A percentile compares a stretch with the other conserved stretches of the same genome.
Conservation (phyloP, 2,888 invertebrate genomes). For the Galeruca laticollis region DNA sequence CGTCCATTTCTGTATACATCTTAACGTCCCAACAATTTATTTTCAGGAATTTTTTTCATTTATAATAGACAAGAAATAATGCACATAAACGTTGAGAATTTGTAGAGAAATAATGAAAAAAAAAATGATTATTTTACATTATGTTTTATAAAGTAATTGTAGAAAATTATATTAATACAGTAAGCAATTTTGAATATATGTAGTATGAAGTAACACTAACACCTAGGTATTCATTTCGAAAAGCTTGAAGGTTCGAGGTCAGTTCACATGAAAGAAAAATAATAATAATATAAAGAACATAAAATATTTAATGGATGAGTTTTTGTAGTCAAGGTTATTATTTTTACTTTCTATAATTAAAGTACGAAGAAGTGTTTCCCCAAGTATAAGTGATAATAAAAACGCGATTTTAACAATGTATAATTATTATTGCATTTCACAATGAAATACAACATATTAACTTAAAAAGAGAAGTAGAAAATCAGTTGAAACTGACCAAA, state of each 20-base stretch:
- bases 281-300: neutral
- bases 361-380: neutral
- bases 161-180: neutral
- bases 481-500: too few species aligned
- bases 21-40: too few species aligned
- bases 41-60: too few species aligned
- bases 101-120: too few species aligned
- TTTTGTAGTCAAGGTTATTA: neutral
- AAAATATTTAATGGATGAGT: neutral
- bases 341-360: neutral
- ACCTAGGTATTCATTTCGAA: neutral
- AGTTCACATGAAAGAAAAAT: neutral
- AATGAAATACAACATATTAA: too few species aligned
- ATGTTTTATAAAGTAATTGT: neutral
- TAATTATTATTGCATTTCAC: too few species aligned
- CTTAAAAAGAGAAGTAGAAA: too few species aligned
- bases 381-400: neutral
- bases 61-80: too few species aligned
- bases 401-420: too few species aligned
- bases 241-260: slow-evolving; percentile 1
- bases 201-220: neutral
- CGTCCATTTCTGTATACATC: too few species aligned
- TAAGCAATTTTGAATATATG: neutral
- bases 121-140: too few species aligned
- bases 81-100: too few species aligned